These are phyloP conservation scores for Aphodius sticticus DNA, from an alignment of 2,888 invertebrate genomes.

Conservation along the genomic window DNA sequence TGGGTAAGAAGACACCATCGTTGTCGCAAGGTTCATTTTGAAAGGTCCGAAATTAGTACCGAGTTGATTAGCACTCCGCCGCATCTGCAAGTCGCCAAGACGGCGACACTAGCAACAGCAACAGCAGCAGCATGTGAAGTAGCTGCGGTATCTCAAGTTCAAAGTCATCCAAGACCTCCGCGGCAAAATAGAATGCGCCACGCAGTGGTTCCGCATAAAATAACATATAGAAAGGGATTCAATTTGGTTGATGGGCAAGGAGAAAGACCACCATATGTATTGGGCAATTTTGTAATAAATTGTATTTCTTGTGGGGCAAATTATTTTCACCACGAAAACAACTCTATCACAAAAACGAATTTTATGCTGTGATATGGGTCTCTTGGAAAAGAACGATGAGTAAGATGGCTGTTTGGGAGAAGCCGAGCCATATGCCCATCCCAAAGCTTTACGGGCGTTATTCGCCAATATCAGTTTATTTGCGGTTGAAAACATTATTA, in stretches of 20 bases:
- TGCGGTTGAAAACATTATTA: neutral
- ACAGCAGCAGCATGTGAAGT: neutral
- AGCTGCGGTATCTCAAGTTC: neutral
- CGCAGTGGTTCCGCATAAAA: no score
- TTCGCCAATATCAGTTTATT: conserved; percentile 1
- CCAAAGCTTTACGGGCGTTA: neutral
- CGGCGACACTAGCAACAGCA: neutral
- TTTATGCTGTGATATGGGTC: neutral
- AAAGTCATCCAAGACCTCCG: neutral
- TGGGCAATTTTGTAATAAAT: neutral
- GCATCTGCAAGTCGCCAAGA: neutral
- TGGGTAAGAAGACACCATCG: neutral
- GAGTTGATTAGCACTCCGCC: neutral
- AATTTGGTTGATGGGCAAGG: no score
- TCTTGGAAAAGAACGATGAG: neutral
- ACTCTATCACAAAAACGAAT: neutral
- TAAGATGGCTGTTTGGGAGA: conserved; percentile 38
- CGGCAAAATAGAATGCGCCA: neutral
- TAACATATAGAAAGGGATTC: no score
- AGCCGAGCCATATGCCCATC: neutral
- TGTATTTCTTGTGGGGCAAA: conserved; percentile 7
- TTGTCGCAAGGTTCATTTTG: neutral
- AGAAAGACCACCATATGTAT: neutral
- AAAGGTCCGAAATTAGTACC: neutral
- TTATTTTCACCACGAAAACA: conserved; percentile 7